Percentiles rank a stretch among this genome's conserved stretches.
These are phyloP conservation scores for Drosophila subobscura DNA, from an alignment of 1,140 invertebrate genomes.

Conservation along the genomic window DNA sequence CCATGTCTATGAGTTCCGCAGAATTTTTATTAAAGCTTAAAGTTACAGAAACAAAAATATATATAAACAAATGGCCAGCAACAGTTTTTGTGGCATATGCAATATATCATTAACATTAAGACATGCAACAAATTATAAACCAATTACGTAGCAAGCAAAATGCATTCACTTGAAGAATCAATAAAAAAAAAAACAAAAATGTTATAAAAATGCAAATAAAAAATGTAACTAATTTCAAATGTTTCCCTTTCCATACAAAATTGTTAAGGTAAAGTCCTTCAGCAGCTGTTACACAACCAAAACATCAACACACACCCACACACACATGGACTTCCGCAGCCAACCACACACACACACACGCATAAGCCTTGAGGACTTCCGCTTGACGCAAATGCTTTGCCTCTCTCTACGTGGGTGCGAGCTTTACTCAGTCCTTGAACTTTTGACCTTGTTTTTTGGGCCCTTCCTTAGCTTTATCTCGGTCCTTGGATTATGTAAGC, in stretches of 20 bases:
- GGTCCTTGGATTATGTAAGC: slow-evolving; percentile 54
- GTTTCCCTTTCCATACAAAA: neutral
- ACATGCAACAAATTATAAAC: slow-evolving; percentile 44
- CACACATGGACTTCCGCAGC: neutral
- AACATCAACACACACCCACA: slow-evolving; percentile 55
- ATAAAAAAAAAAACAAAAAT: slow-evolving; percentile 49
- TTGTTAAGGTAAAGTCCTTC: neutral
- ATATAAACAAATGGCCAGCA: slow-evolving; percentile 31
- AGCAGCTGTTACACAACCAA: slow-evolving; percentile 59
- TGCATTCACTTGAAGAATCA: slow-evolving; percentile 60
- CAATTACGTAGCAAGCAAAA: slow-evolving; percentile 38
- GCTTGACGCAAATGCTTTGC: slow-evolving; percentile 35
- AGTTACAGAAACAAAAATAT: slow-evolving; percentile 20
- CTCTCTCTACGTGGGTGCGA: slow-evolving; percentile 28
- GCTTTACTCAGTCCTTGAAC: slow-evolving; percentile 77
- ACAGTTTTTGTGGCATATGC: slow-evolving; percentile 73
- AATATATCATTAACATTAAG: slow-evolving; percentile 77
- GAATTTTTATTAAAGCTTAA: slow-evolving; percentile 58
- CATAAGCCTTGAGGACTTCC: slow-evolving; percentile 34
- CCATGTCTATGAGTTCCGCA: slow-evolving; percentile 57
- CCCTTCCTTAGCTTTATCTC: neutral
- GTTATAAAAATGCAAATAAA: slow-evolving; percentile 49
- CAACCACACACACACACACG: neutral
- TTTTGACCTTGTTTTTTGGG: slow-evolving; percentile 70
- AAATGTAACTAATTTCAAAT: slow-evolving; percentile 3